phyloP scores from a whole-genome alignment of 2,888 invertebrate species.

The Conchocele bisecta region DNA sequence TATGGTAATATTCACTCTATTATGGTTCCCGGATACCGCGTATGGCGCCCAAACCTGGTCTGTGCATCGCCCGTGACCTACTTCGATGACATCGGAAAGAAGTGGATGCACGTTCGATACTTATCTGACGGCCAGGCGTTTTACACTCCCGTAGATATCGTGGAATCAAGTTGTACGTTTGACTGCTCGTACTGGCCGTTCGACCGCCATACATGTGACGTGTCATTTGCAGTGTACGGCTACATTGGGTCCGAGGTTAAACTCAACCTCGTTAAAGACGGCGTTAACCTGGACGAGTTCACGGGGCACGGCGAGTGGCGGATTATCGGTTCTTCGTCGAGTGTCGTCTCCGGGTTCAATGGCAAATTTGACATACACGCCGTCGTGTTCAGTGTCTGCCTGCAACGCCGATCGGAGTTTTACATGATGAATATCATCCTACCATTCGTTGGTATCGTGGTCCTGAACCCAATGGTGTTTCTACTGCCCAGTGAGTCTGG shows the following conservation, averaged over 20 bases:
- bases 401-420: constrained; percentile 12
- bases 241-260: neutral
- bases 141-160: neutral
- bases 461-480: constrained; percentile 4
- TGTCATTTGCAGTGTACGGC: constrained; percentile 1
- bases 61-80: constrained; percentile 10
- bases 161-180: constrained; percentile 10
- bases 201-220: constrained; percentile 16
- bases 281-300: neutral
- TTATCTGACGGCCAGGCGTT: constrained; percentile 1
- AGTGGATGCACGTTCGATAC: constrained; percentile 11
- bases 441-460: constrained; percentile 12
- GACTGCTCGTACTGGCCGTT: constrained; percentile 28
- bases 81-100: neutral
- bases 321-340: too few species aligned
- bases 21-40: neutral
- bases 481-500: too few species aligned
- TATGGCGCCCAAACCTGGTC: constrained; percentile 21
- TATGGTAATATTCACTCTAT: neutral
- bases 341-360: neutral
- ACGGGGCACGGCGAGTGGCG: constrained; percentile 11
- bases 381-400: constrained; percentile 1
- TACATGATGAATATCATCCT: constrained; percentile 20
- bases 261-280: too few species aligned
- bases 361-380: neutral